Base-by-base conservation (phyloP, 2,113 vertebrate species). In the Typhlomys cinereus region DNA sequence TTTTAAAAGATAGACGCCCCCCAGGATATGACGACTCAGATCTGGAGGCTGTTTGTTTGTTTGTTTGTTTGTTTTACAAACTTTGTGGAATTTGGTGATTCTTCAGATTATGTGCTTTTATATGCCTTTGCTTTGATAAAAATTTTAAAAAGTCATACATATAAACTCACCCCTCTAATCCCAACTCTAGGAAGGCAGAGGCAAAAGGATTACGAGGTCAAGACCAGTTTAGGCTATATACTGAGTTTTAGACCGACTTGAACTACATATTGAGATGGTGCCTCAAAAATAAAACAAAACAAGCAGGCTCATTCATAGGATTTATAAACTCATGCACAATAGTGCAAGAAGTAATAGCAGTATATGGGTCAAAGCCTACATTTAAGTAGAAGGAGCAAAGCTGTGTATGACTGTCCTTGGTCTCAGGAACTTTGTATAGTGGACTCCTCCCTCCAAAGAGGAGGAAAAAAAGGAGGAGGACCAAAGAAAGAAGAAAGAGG, bases 51-150 rank as follows among this genome's bases (percentile, higher is more conserved):
- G 39, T 36, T n/a, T n/a, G n/a, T n/a, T n/a, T n/a, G n/a, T n/a
- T n/a, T n/a, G n/a, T n/a, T n/a, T 20, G 27, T 57, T 52, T n/a
- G 23, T 54, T 73, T 88, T 18, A 67, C 27, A 78, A 80, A 85
- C 31, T 75, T 82, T 66, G 44, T 59, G 64, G 31, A 88, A 75
- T n/a, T 21, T 69, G 41, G 34, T 57, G 25, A 75, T 81, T 61
- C 36, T 85, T 85, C 59, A 71, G 84, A 31, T 64, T 34, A 64
- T 48, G 18, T 59, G n/a, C 15, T 59, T 21, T n/a, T 70, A 76
- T 71, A n/a, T n/a, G n/a, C n/a, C n/a, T n/a, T n/a, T 48, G 34
- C 59, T 71, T 85, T 80, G 78, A 89, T 62, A 67, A 86, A 78
- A 89, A 41, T 20, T n/a, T n/a, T n/a, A 44, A 73, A 81, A 82